phyloP scores from a whole-genome alignment of 1,140 invertebrate genomes.

The Drosophila ananassae region DNA sequence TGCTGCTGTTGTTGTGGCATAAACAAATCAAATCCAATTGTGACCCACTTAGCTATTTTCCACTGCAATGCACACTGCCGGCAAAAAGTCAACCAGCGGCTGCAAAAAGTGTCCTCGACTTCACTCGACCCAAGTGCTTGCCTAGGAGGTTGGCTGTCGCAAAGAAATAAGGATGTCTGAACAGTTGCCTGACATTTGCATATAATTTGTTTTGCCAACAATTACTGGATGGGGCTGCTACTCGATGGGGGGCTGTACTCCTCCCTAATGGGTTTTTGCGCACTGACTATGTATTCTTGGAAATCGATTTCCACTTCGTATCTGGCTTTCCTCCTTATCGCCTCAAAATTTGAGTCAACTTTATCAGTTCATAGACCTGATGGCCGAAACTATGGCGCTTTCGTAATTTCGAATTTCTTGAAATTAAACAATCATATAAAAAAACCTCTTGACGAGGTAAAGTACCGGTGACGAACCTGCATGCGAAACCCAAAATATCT shows the following conservation, averaged over 20 bases:
- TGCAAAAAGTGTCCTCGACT: slow-evolving; percentile 32
- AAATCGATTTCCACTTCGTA: slow-evolving; percentile 28
- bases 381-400: slow-evolving; percentile 4
- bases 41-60: slow-evolving; percentile 67
- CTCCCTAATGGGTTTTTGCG: slow-evolving; percentile 5
- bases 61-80: slow-evolving; percentile 23
- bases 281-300: not conserved
- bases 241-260: not conserved
- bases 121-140: slow-evolving; percentile 20
- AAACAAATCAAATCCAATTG: slow-evolving; percentile 75
- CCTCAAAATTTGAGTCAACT: not conserved
- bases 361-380: slow-evolving; percentile 37
- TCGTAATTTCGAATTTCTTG: not conserved
- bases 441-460: too few species aligned
- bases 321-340: slow-evolving; percentile 13
- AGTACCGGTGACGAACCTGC: too few species aligned
- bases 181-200: slow-evolving; percentile 53
- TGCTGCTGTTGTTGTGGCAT: slow-evolving; percentile 51
- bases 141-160: slow-evolving; percentile 1
- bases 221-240: not conserved
- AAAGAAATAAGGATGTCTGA: slow-evolving; percentile 24
- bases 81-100: slow-evolving; percentile 23
- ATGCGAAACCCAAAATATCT: too few species aligned
- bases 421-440: slow-evolving; percentile 26
- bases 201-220: slow-evolving; percentile 19